Base-by-base conservation (phyloP, 2,797 vertebrate genomes). In the Malacoctenus gilli region DNA sequence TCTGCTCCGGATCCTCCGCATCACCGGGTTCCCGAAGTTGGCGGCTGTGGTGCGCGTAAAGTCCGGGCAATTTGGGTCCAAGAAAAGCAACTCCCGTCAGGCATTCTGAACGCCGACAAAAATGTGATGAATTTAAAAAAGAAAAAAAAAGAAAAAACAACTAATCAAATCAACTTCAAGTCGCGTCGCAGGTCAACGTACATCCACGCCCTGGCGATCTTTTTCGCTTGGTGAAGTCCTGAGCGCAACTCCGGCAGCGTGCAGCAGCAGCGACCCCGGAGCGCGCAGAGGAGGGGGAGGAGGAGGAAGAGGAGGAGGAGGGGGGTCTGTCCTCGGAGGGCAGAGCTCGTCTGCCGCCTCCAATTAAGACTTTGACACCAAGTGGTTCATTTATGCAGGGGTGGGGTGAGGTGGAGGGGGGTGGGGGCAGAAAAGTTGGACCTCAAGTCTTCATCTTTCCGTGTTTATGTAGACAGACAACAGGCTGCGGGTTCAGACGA, bases 21-120 rank as follows among this genome's bases (percentile, higher is more conserved):
- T 64, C 34, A 39, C 54, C 64, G 7, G 49, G 38, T 22, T 61
- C 59, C 63, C 28, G 52, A 87, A 88, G 75, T 87, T 89, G 83
- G 39, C 38, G 23, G 39, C 60, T 31, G 61, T 14, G 37, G 5
- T 28, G 25, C 25, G 25, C 53, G 42, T 35, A 38, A 38, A 68
- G 65, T 74, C 70, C 68, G 30, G n/a, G 51, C 48, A 37, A 23
- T 43, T 23, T 42, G 18, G 19, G 13, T 41, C 37, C 28, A 34
- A 39, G 3, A 10, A 2, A 25, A 22, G 21, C 53, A 10, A 46
- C 5, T 60, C 59, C 53, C 23, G 18, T 8, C 8, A 54, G 15
- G 15, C 74, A 58, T 59, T 22, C 4, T 25, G 53, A 6, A 5
- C 0, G 12, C 2, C 3, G 22, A 44, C 31, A 48, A 9, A 13